phyloP scores from a whole-genome alignment of 2,797 vertebrate genomes.

The Megalops cyprinoides region DNA sequence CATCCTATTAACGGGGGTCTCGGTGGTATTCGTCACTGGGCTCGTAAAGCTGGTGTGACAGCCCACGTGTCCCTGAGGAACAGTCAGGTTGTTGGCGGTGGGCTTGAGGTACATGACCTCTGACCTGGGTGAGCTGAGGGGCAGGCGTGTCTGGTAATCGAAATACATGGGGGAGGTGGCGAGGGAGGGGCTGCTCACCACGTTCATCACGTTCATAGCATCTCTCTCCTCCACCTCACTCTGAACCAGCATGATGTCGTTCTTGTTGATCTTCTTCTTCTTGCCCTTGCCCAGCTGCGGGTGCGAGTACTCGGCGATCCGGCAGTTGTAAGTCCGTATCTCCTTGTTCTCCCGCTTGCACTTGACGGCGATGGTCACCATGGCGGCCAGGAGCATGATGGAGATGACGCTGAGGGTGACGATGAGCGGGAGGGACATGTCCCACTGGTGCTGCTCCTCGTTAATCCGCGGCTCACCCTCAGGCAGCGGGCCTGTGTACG shows the following conservation, averaged over 20 bases:
- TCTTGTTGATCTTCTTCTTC: slow-evolving; percentile 99
- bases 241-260: slow-evolving; percentile 99
- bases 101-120: slow-evolving; percentile 99
- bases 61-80: slow-evolving; percentile 95
- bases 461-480: slow-evolving; percentile 90
- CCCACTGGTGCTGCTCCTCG: slow-evolving; percentile 93
- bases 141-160: slow-evolving; percentile 99
- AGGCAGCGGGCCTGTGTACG: slow-evolving; percentile 85
- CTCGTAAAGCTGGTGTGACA: slow-evolving; percentile 99
- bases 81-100: slow-evolving; percentile 96
- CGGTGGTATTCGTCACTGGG: slow-evolving; percentile 93
- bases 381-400: slow-evolving; percentile 94
- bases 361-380: slow-evolving; percentile 97
- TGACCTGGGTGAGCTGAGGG: slow-evolving; percentile 98
- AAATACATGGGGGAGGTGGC: slow-evolving; percentile 99
- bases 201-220: slow-evolving; percentile 99
- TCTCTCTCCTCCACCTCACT: slow-evolving; percentile 98
- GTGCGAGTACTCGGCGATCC: slow-evolving; percentile 98
- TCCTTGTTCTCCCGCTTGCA: slow-evolving; percentile 99
- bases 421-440: slow-evolving; percentile 94
- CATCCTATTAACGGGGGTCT: slow-evolving; percentile 98
- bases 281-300: slow-evolving; percentile 93
- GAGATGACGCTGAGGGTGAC: slow-evolving; percentile 96
- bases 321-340: slow-evolving; percentile 98
- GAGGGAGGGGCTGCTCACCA: slow-evolving; percentile 99